Evolutionary conservation across 1,140 invertebrate genomes (phyloP), one percentile per base, ranked within the genome.

Genomic region (Andricus grossulariae): DNA sequence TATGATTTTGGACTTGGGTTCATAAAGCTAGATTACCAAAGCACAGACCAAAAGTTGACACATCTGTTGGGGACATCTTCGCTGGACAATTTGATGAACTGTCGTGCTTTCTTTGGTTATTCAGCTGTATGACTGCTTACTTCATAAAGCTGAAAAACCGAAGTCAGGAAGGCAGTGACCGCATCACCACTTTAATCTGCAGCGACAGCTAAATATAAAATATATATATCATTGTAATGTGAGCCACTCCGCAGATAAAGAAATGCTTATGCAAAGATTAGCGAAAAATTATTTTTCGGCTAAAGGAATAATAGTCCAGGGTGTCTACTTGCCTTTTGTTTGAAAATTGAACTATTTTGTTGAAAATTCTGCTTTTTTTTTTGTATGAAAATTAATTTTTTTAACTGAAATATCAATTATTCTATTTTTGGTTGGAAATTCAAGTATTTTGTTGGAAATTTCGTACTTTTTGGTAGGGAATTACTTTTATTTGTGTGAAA

Each of bases 111-210:
- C 97, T 97, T 97, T 97, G 97, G 97, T 96, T 96, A 96, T 97
- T 95, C 97, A 97, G 96, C 97, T 97, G 96, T 96, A 96, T 97
- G 96, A 97, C 93, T 93, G 89, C 85, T 86, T 89, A 93, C 91
- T 93, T 96, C 96, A 97, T 96, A 97, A 95, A 96, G 96, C 96
- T 97, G 96, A 94, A 96, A 97, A 97, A 97, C 97, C 97, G 97
- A 97, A 97, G 97, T 92, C 90, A 93, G 92, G 86, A 92, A 88
- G 84, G 81, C 93, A 95, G 91, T 92, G 66, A 92, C 90, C 90
- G 86, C 84, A 73, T 73, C 70, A 66, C 19, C 15, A 74, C 50
- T 39, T 32, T 39, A 39, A 32, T 66, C 10, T 66, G 60, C 60
- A 66, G 32, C 60, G 60, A 39, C 25, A 32, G n/a, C 60, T 66